Evolutionary conservation across 2,113 vertebrate species (phyloP).

Genomic region (Platichthys flesus): DNA sequence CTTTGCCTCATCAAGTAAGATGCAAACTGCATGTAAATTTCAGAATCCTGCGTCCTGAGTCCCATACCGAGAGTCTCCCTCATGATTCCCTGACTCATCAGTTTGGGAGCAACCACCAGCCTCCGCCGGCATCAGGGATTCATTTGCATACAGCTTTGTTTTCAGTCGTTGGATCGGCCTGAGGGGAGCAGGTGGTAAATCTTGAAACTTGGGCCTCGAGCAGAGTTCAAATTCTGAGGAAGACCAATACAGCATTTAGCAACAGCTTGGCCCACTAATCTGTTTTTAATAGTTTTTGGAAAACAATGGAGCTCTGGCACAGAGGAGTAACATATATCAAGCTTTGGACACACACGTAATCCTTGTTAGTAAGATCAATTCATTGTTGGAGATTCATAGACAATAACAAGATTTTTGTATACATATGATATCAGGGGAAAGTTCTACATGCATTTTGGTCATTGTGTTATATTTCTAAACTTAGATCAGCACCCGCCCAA

Average conservation of each 20-base stretch:
- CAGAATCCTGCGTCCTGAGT: neutral
- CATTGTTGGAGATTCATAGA: neutral
- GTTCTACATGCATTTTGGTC: neutral
- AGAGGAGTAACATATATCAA: neutral
- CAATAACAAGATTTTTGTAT: neutral
- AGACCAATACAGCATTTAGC: neutral
- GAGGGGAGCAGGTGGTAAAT: conserved; percentile 61
- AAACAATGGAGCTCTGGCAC: no score
- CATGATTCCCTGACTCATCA: conserved; percentile 38
- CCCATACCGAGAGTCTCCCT: neutral
- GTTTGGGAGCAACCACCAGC: conserved; percentile 42
- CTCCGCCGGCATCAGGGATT: conserved; percentile 3
- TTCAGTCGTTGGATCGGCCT: conserved; percentile 54
- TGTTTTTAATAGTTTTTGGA: no score
- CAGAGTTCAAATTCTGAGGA: conserved; percentile 21
- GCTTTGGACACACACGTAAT: neutral
- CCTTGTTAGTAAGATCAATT: no score
- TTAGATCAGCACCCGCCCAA: conserved; percentile 30
- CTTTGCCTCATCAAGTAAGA: neutral
- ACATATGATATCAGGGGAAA: neutral
- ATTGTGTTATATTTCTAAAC: conserved; percentile 22
- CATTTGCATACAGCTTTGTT: conserved; percentile 79
- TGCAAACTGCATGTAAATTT: conserved; percentile 64
- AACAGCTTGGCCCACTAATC: neutral
- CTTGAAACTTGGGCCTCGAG: neutral